Evolutionary conservation across 1,140 invertebrate species (phyloP).

Genomic region (Hyles euphorbiae): DNA sequence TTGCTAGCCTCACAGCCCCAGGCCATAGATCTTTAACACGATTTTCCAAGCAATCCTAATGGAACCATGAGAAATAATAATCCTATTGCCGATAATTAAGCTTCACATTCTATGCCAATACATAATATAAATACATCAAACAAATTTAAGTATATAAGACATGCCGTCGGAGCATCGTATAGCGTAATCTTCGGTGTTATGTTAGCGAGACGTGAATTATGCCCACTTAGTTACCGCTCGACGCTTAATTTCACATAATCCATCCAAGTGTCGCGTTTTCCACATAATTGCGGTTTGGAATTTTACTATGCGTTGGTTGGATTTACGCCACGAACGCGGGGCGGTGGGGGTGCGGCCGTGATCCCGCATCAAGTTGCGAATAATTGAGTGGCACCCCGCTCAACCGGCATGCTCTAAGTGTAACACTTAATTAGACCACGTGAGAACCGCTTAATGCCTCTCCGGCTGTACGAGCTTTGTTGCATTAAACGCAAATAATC

Average conservation of each 20-base stretch:
- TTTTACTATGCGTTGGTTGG: conserved; percentile 48
- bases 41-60: no score
- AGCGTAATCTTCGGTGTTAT: conserved; percentile 15
- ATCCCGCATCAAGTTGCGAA: conserved; percentile 65
- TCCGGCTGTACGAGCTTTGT: conserved; percentile 34
- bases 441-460: conserved; percentile 48
- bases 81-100: no score
- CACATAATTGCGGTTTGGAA: conserved; percentile 57
- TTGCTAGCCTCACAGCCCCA: no score
- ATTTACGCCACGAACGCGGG: conserved; percentile 35
- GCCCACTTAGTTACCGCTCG: conserved; percentile 52
- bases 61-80: no score
- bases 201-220: conserved; percentile 39
- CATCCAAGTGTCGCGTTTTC: conserved; percentile 53
- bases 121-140: no score
- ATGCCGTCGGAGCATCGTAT: neutral
- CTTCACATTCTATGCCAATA: no score
- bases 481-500: conserved; percentile 40
- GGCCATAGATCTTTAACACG: no score
- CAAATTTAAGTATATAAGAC: neutral
- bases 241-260: conserved; percentile 66
- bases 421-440: conserved; percentile 66
- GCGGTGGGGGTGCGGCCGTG: conserved; percentile 33
- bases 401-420: conserved; percentile 43
- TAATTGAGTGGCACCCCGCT: conserved; percentile 60